phyloP scores from a whole-genome alignment of 2,888 invertebrate genomes.

The Agelastica alni region DNA sequence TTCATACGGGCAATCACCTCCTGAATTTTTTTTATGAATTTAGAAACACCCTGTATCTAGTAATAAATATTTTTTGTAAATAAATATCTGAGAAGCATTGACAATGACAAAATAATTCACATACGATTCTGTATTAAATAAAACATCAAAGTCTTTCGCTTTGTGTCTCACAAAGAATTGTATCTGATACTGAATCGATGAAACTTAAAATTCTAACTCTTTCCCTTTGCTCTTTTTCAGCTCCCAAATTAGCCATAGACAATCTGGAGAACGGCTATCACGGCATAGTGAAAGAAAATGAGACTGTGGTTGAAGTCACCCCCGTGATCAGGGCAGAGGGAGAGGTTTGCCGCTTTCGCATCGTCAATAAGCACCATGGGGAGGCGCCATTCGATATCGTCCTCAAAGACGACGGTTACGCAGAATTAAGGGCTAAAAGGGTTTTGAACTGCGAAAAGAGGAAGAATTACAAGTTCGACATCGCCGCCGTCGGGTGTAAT shows the following conservation, averaged over 20 bases:
- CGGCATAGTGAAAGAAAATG: slow-evolving; percentile 90
- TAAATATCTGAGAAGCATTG: too few species aligned
- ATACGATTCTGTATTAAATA: too few species aligned
- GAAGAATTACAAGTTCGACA: slow-evolving; percentile 94
- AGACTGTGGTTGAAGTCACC: slow-evolving; percentile 88
- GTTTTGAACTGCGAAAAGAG: slow-evolving; percentile 92
- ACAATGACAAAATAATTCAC: too few species aligned
- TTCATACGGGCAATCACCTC: too few species aligned
- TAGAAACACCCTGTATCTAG: too few species aligned
- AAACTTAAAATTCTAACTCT: slow-evolving; percentile 1
- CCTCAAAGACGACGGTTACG: slow-evolving; percentile 67
- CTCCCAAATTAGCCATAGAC: slow-evolving; percentile 75
- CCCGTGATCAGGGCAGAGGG: slow-evolving; percentile 81
- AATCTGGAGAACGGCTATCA: slow-evolving; percentile 89
- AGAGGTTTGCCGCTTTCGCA: slow-evolving; percentile 82
- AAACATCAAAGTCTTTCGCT: too few species aligned
- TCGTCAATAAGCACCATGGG: slow-evolving; percentile 89
- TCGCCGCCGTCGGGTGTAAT: slow-evolving; percentile 90
- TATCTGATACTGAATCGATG: not conserved
- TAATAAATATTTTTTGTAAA: too few species aligned
- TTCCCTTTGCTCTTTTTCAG: slow-evolving; percentile 55
- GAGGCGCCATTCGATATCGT: slow-evolving; percentile 80
- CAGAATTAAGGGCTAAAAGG: slow-evolving; percentile 80
- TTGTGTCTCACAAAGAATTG: too few species aligned
- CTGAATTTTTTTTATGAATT: too few species aligned